Evolutionary conservation across 2,797 vertebrate species (phyloP).

Genomic region (Sebastes flavidus): DNA sequence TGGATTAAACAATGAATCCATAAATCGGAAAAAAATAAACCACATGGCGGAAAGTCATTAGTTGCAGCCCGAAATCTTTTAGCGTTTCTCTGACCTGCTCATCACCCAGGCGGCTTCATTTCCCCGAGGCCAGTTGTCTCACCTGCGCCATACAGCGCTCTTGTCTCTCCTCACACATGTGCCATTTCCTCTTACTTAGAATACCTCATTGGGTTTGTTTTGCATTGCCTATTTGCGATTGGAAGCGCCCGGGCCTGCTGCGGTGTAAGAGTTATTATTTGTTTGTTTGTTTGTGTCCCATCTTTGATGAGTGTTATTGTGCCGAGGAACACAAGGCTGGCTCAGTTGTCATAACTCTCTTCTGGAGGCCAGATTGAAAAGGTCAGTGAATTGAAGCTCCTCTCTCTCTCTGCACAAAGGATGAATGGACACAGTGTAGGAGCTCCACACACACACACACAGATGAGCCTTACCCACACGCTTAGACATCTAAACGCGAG

Average conservation of each 20-base stretch:
- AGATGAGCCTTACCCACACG: not conserved
- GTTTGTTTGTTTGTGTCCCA: conserved; percentile 41
- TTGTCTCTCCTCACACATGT: not conserved
- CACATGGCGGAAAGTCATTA: not conserved
- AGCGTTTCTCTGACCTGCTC: conserved; percentile 1
- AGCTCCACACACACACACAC: conserved; percentile 14
- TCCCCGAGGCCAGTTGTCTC: conserved; percentile 7
- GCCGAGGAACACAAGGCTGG: conserved; percentile 31
- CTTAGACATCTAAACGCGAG: not conserved
- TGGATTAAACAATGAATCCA: not conserved
- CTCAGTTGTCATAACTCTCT: conserved; percentile 71
- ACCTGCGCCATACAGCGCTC: not conserved
- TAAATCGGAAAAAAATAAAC: not conserved
- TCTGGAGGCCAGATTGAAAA: conserved; percentile 74
- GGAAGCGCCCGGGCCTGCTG: conserved; percentile 8
- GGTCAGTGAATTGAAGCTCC: conserved; percentile 74
- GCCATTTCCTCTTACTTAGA: not conserved
- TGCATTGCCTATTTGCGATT: conserved; percentile 29
- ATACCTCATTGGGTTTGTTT: conserved; percentile 20
- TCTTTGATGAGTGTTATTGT: conserved; percentile 59
- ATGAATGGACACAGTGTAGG: conserved; percentile 53
- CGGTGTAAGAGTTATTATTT: conserved; percentile 48
- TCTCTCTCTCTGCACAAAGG: conserved; percentile 42
- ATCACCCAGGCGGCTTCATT: conserved; percentile 18
- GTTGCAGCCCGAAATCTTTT: not conserved